phyloP scores from a whole-genome alignment of 2,888 invertebrate species.

The Ernsta delagoae region DNA sequence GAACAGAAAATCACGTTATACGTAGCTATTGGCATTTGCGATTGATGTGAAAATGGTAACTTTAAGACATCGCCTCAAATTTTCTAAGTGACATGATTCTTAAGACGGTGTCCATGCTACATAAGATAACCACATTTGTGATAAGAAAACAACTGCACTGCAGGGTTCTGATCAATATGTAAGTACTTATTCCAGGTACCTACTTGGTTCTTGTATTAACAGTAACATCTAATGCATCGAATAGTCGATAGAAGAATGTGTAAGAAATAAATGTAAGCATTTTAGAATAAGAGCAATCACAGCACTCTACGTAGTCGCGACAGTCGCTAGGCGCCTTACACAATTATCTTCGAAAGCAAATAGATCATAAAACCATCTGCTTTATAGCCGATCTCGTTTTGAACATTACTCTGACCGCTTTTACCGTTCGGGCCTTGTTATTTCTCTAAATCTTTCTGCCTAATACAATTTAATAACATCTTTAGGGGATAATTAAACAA shows the following conservation, averaged over 20 bases:
- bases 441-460: constrained; percentile 37
- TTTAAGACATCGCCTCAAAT: too few relatives aligned
- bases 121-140: too few relatives aligned
- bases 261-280: constrained; percentile 47
- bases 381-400: constrained; percentile 58
- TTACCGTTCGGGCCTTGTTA: constrained; percentile 44
- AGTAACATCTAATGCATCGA: neutral
- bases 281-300: constrained; percentile 54
- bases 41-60: too few relatives aligned
- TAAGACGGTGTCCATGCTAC: too few relatives aligned
- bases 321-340: constrained; percentile 63
- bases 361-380: constrained; percentile 68
- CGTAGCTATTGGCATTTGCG: too few relatives aligned
- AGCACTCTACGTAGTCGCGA: constrained; percentile 52
- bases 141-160: too few relatives aligned
- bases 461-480: constrained; percentile 45
- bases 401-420: constrained; percentile 55
- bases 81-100: too few relatives aligned
- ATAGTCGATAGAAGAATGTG: neutral
- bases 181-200: too few relatives aligned
- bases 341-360: constrained; percentile 70
- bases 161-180: too few relatives aligned
- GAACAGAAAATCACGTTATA: too few relatives aligned
- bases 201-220: neutral
- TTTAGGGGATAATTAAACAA: constrained; percentile 67